Conservation (phyloP, 1,140 invertebrate genomes). For the Ceratina japonica region DNA sequence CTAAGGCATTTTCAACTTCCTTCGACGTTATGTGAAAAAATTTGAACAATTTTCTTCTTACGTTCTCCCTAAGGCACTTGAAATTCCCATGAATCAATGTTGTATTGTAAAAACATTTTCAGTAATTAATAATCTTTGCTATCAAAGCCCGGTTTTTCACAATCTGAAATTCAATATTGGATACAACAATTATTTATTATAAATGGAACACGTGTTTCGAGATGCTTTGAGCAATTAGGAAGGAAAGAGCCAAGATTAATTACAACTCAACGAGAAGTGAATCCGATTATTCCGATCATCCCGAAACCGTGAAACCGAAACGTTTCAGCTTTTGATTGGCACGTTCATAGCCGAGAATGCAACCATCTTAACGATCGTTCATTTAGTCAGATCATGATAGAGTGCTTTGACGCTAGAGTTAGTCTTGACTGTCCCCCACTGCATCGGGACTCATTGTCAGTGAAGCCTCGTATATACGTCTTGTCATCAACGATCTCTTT, state of each 20-base stretch:
- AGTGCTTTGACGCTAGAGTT: constrained; percentile 73
- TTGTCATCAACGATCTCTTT: not conserved
- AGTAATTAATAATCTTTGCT: not conserved
- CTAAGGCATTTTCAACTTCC: not conserved
- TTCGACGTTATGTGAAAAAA: not conserved
- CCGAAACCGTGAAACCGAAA: constrained; percentile 26
- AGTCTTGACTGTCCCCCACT: constrained; percentile 48
- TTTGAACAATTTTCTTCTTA: too few species aligned
- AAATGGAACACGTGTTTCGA: too few species aligned
- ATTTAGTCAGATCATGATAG: constrained; percentile 66
- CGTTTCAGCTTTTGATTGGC: constrained; percentile 74
- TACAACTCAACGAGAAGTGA: not conserved
- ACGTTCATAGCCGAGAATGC: constrained; percentile 73
- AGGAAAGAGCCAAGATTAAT: too few species aligned
- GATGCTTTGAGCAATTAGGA: too few species aligned
- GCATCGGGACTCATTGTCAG: constrained; percentile 35
- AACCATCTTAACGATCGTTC: constrained; percentile 69
- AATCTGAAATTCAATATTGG: too few species aligned
- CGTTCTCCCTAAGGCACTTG: too few species aligned
- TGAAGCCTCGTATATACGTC: not conserved
- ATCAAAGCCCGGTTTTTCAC: too few species aligned
- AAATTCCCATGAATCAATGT: not conserved
- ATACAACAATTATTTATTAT: too few species aligned
- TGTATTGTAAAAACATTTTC: not conserved
- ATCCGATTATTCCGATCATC: constrained; percentile 11